Evolutionary conservation across 2,797 vertebrate genomes (phyloP), one percentile per base, ranked within the genome.

Genomic region (Pangasius mekongensis): DNA sequence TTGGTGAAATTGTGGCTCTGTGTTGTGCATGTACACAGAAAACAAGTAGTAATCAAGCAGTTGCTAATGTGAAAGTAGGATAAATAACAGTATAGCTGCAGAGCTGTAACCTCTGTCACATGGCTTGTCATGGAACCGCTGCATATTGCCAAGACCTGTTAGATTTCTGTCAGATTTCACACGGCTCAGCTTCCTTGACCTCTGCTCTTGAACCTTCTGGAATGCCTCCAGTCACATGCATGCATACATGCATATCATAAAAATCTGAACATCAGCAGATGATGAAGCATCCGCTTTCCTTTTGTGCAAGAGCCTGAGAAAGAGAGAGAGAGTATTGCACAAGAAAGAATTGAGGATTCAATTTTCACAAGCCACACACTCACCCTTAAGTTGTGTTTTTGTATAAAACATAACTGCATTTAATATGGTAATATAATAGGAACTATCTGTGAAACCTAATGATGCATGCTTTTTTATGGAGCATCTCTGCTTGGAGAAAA

Each of bases 261-360:
- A 71, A 71, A 62, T 62, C 16, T 74, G 36, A 36, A 82, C 8
- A 67, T 69, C 66, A 52, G 36, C 58, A 82, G 58, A 89, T 16
- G n/a, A 86, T 58, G 14, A 86, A 54, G 62, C 52, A 76, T 80
- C 27, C 62, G 43, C 16, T 81, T 18, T 47, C 33, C 20, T 47
- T 69, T 90, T 71, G 27, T 2, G 20, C 22, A n/a, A 58, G 20
- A 69, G 64, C 30, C n/a, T 52, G 14, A 85, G 60, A 78, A 39
- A 43, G 27, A 56, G 22, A 43, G 2, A 43, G 80, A 22, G 18
- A 66, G 43, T 22, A 24, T 27, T 33, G 10, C 11, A 54, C 18
- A 54, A 86, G 74, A 60, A 39, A 30, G 3, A 58, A 54, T 62
- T 20, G 39, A 27, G 13, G 9, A 14, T 54, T 3, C 9, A 56